A percentile compares a stretch with the other conserved stretches of the same genome.
These are phyloP conservation scores for Phalacrocorax brasilianus DNA, from an alignment of 2,113 vertebrate genomes.

Conservation along the genomic window DNA sequence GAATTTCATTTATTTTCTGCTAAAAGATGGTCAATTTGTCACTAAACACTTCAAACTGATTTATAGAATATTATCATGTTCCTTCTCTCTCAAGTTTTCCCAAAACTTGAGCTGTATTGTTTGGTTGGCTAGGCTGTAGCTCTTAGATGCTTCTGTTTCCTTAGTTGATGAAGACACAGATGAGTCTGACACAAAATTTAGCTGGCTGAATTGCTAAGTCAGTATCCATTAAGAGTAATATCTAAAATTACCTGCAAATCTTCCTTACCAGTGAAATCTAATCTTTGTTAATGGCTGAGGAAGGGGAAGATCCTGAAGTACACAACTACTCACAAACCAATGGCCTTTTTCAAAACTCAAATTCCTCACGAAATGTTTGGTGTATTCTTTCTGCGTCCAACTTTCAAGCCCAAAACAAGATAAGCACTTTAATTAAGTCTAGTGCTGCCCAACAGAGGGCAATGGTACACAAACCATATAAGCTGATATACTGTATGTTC, in stretches of 20 bases:
- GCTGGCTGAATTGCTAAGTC: background rate
- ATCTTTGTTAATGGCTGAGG: background rate
- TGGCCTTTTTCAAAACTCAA: background rate
- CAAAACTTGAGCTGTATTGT: background rate
- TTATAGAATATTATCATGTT: background rate
- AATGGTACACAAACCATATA: background rate
- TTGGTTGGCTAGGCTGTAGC: background rate
- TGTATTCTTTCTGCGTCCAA: background rate
- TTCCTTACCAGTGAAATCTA: background rate
- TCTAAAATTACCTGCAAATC: background rate
- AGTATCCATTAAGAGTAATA: background rate
- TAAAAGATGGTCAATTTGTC: background rate
- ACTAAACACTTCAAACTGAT: background rate
- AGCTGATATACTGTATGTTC: background rate
- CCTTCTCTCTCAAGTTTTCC: background rate
- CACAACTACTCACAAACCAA: background rate
- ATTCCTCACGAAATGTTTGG: background rate
- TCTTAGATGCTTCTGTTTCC: background rate
- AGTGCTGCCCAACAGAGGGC: constrained; percentile 28
- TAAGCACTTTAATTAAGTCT: background rate
- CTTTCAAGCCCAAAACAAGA: background rate
- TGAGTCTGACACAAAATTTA: background rate
- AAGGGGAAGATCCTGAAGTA: background rate
- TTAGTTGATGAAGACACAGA: background rate
- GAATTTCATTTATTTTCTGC: background rate